These are phyloP conservation scores for Hesperia comma DNA, from an alignment of 2,888 invertebrate genomes.

Conservation along the genomic window DNA sequence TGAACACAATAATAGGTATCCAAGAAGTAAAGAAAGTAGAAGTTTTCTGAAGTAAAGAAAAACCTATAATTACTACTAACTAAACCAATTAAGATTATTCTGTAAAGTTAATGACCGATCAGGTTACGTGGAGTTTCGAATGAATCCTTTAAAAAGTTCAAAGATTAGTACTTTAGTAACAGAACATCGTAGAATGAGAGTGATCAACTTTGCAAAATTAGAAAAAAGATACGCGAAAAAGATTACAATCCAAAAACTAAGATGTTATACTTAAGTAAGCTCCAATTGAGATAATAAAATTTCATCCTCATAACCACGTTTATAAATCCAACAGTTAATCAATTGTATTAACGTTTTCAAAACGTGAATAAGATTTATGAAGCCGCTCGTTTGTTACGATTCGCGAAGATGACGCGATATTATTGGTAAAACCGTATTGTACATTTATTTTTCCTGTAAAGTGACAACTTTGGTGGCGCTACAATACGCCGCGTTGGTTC, in stretches of 20 bases:
- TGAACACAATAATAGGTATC: too few species aligned
- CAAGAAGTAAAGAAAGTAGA: too few species aligned
- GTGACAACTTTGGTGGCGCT: constrained; percentile 2
- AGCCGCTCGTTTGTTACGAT: constrained; percentile 44
- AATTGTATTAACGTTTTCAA: constrained; percentile 45
- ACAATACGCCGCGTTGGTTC: constrained; percentile 6
- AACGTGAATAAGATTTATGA: constrained; percentile 48
- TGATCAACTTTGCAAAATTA: too few species aligned
- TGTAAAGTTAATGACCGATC: too few species aligned
- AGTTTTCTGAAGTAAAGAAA: too few species aligned
- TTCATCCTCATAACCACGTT: constrained; percentile 43
- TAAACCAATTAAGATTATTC: neutral
- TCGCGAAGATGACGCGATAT: constrained; percentile 37
- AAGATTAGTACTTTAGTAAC: too few species aligned
- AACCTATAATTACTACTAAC: neutral
- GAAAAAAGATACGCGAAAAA: too few species aligned
- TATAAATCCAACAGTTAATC: constrained; percentile 46
- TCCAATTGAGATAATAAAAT: neutral
- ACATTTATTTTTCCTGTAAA: constrained; percentile 16
- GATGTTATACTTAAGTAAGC: neutral
- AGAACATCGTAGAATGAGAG: too few species aligned
- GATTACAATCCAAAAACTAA: too few species aligned
- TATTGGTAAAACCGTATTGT: neutral
- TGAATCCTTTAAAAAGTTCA: too few species aligned
- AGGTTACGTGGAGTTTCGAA: too few species aligned